Base-by-base conservation (phyloP, 2,797 vertebrate genomes). In the Melanotaenia parkinsoni region DNA sequence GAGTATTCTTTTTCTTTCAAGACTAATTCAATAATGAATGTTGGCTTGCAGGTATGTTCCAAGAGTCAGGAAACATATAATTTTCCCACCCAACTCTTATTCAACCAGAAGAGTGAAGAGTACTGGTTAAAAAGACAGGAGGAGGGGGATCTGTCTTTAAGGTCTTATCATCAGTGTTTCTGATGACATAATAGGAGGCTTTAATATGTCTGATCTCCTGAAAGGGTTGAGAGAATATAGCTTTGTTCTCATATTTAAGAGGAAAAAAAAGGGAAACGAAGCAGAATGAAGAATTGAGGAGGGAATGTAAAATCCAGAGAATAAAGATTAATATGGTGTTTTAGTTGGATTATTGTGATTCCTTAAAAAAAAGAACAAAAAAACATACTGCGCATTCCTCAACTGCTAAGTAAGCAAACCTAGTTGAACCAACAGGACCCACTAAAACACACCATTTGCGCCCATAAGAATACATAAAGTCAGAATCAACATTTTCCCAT, bases 371-470 rank as follows among this genome's bases (percentile, higher is more conserved):
- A 40, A 40, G 32, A 33, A 33, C 32, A 74, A 81, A 83, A 81
- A 72, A 80, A 68, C 77, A 76, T 74, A 70, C 71, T 81, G 72
- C 47, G 70, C 86, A 91, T 90, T 91, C 84, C 84, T 82, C 30
- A 72, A 58, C 63, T 58, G 74, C 43, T 67, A 70, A 71, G 70
- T 76, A 79, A 87, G 77, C 47, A 62, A 35, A 26, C 11, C 28
- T 9, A 18, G 63, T 43, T 59, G 59, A 70, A 70, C 5, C 30
- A 51, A 45, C 56, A 70, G 54, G 64, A 74, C 7, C 66, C 9
- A 33, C 43, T 53, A 65, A 80, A 50, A 69, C 43, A 77, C 57
- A 58, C 32, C 69, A 72, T 80, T 58, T 61, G 71, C 51, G 78
- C 71, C 53, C 54, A 78, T 26, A 12, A 71, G 71, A 63, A 50